Evolutionary conservation across 2,113 vertebrate species (phyloP), one percentile per base, ranked within the genome.

Genomic region (Panthera uncia): DNA sequence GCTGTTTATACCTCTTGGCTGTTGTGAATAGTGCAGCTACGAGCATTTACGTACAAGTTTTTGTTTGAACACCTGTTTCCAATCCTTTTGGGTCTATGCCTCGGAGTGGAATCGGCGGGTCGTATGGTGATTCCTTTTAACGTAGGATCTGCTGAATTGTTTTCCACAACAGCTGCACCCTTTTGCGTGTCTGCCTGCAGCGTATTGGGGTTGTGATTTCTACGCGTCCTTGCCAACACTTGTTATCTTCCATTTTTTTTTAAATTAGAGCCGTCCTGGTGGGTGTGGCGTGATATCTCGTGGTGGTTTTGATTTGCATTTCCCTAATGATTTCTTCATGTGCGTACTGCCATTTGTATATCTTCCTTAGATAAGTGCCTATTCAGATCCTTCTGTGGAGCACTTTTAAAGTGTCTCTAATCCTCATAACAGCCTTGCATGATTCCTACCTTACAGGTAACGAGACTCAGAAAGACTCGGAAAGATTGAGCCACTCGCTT

Each of bases 221-320:
- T 91, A 36, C 61, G 71, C 36, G 66, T 50, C 41, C 27, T 95
- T 4, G 0, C 33, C 52, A 95, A 82, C 52, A 82, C 7, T 95
- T 97, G 11, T 45, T 87, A 48, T 45, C 93, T 94, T 91, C 41
- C 25, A 3, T 80, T 69, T 93, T 50, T 66, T 45, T 45, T 45
- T 9, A 1, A 1, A 80, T 65, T 68, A 71, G 38, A 68, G 38
- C 19, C 38, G 52, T 89, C 50, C 29, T 66, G 50, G 3, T 81
- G 71, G 33, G 13, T 81, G 19, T 81, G 79, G 82, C 66, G 52
- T 61, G 36, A 55, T 92, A 65, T 88, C 50, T 89, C 63, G 74
- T 65, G 79, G n/a, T 96, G 63, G 48, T 78, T 97, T 96, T 94
- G 68, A 80, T 92, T 94, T 95, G 48, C 11, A 86, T 82, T 83